Conservation (phyloP, 1,140 invertebrate species). For the Calosoma granatense region DNA sequence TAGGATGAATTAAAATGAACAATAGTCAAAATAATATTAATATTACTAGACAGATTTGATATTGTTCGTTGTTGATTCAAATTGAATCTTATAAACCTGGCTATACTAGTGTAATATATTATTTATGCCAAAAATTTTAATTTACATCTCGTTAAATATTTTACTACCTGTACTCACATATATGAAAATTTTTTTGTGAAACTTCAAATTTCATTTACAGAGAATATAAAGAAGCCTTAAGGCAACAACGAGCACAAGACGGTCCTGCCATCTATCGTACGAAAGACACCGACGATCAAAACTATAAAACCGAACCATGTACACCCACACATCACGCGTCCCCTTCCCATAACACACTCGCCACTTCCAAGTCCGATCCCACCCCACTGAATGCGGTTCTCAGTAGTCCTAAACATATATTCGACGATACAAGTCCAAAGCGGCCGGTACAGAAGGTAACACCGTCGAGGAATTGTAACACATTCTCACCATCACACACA, state of each 20-base stretch:
- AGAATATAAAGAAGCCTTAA: conserved; percentile 80
- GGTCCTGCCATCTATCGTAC: conserved; percentile 56
- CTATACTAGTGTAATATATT: too few species aligned
- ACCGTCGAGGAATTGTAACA: conserved; percentile 41
- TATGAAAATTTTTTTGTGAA: too few species aligned
- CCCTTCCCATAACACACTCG: conserved; percentile 24
- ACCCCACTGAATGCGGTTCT: conserved; percentile 31
- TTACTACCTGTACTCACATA: too few species aligned
- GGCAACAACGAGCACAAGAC: conserved; percentile 70
- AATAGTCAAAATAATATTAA: too few species aligned
- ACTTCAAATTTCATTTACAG: conserved; percentile 34
- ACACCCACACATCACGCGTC: conserved; percentile 31
- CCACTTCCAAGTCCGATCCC: conserved; percentile 33
- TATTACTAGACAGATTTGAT: too few species aligned
- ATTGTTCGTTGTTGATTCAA: too few species aligned
- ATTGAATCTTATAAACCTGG: too few species aligned
- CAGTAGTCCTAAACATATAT: conserved; percentile 29
- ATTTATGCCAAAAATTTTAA: too few species aligned
- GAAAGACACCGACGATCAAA: conserved; percentile 37
- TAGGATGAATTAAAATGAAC: too few species aligned
- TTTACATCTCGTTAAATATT: too few species aligned
- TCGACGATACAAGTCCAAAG: conserved; percentile 28
- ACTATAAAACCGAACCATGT: conserved; percentile 34
- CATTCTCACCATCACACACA: conserved; percentile 21
- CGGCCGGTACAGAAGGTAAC: conserved; percentile 49